Base-by-base conservation (phyloP, 1,140 invertebrate species). In the Argopecten irradians region DNA sequence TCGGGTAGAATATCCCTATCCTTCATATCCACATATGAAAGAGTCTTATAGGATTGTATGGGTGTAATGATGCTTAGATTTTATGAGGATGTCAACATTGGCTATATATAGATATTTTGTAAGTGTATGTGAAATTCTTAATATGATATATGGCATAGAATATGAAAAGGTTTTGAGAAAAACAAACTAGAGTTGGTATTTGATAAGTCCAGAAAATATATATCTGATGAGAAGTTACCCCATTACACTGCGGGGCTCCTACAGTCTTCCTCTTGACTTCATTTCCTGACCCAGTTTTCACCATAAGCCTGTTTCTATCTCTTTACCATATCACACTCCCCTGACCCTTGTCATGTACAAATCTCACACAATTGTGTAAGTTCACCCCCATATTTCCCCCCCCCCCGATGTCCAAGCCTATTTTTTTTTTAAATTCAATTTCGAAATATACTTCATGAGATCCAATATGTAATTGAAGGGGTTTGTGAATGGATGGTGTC, bases 201-300 rank as follows among this genome's bases (percentile, higher is more conserved):
- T 71, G 55, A 71, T 71, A 71, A 71, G 55, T 28, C 55, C 22
- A 28, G 55, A 71, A 46, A 46, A 46, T 71, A 22, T 55, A 11
- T 55, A n/a, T 19, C 16, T 55, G 43, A 22, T 19, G 16, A n/a
- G 43, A 19, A 19, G 55, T 22, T 71, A 71, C 55, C 55, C 55
- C 55, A 71, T 71, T 71, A 71, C 55, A n/a, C n/a, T n/a, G n/a
- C 55, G 28, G 55, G 55, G 55, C 55, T n/a, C 55, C 55, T 16
- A 71, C 55, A 71, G 55, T 71, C 55, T 71, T 71, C 55, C 55
- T 71, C 55, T 71, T 71, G 55, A 71, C 55, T 71, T 28, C 55
- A 71, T 71, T 71, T 71, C n/a, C 55, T 71, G 55, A 71, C 55
- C 55, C 55, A 71, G 55, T 28, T 28, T n/a, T 71, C 22, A 8